Evolutionary conservation across 2,888 invertebrate species (phyloP).

Genomic region (Vanessa cardui): DNA sequence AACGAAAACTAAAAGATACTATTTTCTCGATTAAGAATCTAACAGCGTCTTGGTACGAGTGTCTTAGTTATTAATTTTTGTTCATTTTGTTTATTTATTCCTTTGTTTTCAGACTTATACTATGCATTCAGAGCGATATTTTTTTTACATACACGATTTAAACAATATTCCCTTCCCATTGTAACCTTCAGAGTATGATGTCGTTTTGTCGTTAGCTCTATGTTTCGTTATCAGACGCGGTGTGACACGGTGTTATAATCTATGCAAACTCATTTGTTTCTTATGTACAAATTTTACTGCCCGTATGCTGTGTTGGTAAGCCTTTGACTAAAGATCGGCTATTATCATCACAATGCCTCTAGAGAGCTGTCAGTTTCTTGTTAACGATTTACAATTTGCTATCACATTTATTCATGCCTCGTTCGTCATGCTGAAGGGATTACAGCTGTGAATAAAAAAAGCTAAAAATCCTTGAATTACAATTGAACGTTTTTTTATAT

Average conservation of each 20-base stretch:
- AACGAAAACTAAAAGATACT: slow-evolving; percentile 46
- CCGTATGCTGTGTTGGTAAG: slow-evolving; percentile 28
- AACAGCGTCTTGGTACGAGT: slow-evolving; percentile 83
- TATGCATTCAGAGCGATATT: slow-evolving; percentile 49
- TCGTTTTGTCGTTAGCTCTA: background rate
- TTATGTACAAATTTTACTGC: background rate
- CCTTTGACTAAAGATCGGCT: slow-evolving; percentile 27
- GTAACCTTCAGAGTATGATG: slow-evolving; percentile 4
- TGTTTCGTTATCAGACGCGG: slow-evolving; percentile 6
- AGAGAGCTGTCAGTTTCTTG: slow-evolving; percentile 44
- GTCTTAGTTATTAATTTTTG: slow-evolving; percentile 67
- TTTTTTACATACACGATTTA: slow-evolving; percentile 1
- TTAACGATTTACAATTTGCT: slow-evolving; percentile 43
- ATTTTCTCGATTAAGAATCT: slow-evolving; percentile 57
- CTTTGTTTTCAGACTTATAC: slow-evolving; percentile 57
- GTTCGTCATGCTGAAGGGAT: slow-evolving; percentile 34
- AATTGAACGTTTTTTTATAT: no score
- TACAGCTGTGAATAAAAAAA: slow-evolving; percentile 9
- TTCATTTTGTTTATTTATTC: slow-evolving; percentile 48
- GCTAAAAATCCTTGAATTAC: background rate
- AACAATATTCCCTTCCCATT: background rate
- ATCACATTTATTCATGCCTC: slow-evolving; percentile 39
- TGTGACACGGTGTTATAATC: slow-evolving; percentile 7
- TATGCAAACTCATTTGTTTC: background rate
- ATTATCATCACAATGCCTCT: slow-evolving; percentile 48